phyloP scores from a whole-genome alignment of 2,888 invertebrate species.

The Drosophila hamatofila region DNA sequence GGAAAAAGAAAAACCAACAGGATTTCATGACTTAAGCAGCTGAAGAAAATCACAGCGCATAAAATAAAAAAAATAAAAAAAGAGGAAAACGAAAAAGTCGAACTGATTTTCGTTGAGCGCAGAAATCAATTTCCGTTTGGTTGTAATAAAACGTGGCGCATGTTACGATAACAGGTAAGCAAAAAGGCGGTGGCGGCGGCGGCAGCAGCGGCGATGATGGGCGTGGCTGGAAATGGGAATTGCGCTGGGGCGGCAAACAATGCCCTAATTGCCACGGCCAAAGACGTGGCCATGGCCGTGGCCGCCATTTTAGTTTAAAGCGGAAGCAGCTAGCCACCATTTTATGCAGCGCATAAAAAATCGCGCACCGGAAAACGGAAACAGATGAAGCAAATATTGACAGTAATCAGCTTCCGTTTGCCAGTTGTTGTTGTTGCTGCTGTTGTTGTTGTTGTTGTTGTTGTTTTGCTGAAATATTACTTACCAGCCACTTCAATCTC shows the following conservation, averaged over 20 bases:
- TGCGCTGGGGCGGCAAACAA: conserved; percentile 57
- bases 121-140: conserved; percentile 80
- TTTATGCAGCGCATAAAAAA: conserved; percentile 47
- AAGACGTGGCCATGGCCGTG: conserved; percentile 15
- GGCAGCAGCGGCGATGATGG: background rate
- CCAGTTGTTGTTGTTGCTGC: conserved; percentile 6
- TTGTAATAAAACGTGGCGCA: conserved; percentile 67
- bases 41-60: conserved; percentile 52
- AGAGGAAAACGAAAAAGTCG: conserved; percentile 11
- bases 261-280: conserved; percentile 71
- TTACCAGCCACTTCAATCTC: conserved; percentile 90
- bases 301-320: conserved; percentile 56
- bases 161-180: conserved; percentile 59
- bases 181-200: conserved; percentile 8
- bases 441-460: conserved; percentile 9
- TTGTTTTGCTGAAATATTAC: conserved; percentile 47
- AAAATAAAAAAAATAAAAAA: conserved; percentile 32
- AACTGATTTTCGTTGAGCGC: conserved; percentile 40
- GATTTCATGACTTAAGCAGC: conserved; percentile 66
- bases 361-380: conserved; percentile 51
- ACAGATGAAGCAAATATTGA: conserved; percentile 81
- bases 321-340: conserved; percentile 53
- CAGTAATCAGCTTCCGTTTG: conserved; percentile 79
- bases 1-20: conserved; percentile 2
- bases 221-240: conserved; percentile 41